phyloP scores from a whole-genome alignment of 2,888 invertebrate species.

The Lithosia quadra region DNA sequence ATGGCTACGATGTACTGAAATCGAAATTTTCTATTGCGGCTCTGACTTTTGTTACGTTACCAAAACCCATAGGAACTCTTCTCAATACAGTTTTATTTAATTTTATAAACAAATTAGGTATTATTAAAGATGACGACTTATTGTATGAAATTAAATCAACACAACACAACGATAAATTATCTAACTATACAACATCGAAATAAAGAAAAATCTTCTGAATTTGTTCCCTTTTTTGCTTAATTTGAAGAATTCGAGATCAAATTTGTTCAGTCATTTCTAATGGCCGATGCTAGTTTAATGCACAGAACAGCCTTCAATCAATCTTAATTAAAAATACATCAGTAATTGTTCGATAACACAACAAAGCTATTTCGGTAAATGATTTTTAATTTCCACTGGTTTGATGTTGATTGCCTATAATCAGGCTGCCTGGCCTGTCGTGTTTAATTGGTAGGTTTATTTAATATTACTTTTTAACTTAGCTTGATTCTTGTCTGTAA shows the following conservation, averaged over 20 bases:
- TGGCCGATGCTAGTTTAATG: conserved; percentile 4
- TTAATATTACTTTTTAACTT: neutral
- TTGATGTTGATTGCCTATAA: neutral
- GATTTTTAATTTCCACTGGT: conserved; percentile 1
- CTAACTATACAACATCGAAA: neutral
- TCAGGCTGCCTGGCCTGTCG: conserved; percentile 2
- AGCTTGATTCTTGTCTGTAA: neutral
- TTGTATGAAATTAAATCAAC: no score
- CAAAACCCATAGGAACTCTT: no score
- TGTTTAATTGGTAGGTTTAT: neutral
- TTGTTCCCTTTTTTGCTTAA: neutral
- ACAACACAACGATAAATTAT: neutral
- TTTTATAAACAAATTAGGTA: no score
- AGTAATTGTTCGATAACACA: conserved; percentile 4
- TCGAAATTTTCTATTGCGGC: no score
- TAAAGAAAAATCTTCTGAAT: neutral
- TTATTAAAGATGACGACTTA: no score
- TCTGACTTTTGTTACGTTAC: no score
- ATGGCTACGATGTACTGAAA: no score
- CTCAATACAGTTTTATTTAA: no score
- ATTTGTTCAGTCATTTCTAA: neutral
- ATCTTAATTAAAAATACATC: conserved; percentile 4
- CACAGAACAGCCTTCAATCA: neutral
- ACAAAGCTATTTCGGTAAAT: conserved; percentile 1
- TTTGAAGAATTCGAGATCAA: neutral